Evolutionary conservation across 2,113 vertebrate genomes (phyloP).

Genomic region (Caloenas nicobarica): DNA sequence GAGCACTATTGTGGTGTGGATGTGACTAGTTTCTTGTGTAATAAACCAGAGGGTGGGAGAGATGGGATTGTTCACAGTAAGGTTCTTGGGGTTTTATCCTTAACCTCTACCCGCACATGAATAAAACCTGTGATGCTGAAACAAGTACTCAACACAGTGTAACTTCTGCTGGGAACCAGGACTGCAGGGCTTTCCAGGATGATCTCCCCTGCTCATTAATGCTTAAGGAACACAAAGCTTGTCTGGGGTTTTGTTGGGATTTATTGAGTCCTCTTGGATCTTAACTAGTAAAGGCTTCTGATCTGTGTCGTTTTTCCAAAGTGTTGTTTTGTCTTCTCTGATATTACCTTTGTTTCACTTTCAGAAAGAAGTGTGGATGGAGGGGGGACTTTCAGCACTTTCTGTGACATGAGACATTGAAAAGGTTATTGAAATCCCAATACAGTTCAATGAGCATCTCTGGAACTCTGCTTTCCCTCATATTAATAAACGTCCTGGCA

Average conservation of each 20-base stretch:
- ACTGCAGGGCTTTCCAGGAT: not conserved
- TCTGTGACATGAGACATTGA: not conserved
- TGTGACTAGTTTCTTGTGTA: not conserved
- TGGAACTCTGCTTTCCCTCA: not conserved
- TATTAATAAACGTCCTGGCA: conserved; percentile 1
- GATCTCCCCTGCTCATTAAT: not conserved
- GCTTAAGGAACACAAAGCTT: not conserved
- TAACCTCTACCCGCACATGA: accelerated
- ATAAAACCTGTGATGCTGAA: accelerated
- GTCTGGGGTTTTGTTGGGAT: not conserved
- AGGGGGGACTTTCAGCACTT: not conserved
- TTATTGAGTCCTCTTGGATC: not conserved
- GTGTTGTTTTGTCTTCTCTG: not conserved
- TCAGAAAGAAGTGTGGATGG: not conserved
- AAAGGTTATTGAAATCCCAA: conserved; percentile 16
- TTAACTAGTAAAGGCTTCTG: not conserved
- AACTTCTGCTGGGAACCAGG: not conserved
- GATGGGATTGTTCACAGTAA: not conserved
- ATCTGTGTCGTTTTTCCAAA: not conserved
- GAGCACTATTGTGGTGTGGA: not conserved
- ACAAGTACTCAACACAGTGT: too few relatives aligned
- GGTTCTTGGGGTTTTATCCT: not conserved
- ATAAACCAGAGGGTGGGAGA: not conserved
- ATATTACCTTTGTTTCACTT: not conserved
- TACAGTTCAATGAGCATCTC: conserved; percentile 7